Base-by-base conservation (phyloP, 1,140 invertebrate species). In the Pteromalus puparum region DNA sequence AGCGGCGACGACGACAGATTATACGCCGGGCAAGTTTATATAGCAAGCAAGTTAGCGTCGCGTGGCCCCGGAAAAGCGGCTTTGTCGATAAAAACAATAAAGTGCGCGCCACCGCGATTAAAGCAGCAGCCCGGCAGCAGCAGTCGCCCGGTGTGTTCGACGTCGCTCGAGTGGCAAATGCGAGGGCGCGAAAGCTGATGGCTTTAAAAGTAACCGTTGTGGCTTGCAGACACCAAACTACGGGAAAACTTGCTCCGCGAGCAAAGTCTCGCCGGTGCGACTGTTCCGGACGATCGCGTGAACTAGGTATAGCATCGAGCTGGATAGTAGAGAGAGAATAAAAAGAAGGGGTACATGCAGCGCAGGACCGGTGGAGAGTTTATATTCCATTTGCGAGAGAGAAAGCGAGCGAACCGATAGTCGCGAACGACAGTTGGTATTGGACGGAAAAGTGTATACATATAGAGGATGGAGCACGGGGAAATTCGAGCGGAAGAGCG, bases 381-480 rank as follows among this genome's bases (percentile, higher is more conserved):
- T 89, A 86, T 87, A 89, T 89, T 90, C 89, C 83, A 83, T 82
- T 85, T 84, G 83, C 82, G 78, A 48, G 81, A 21, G n/a, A 34
- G 30, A 34, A 5, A 34, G 68, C 26, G 68, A 70, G 38, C 81
- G 18, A 81, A 78, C 48, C 85, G 77, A 88, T 86, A 87, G 70
- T 85, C 72, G 38, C 81, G 79, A 74, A 21, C 13, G 28, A 38
- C 53, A n/a, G 18, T 61, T 61, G 53, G 18, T 61, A n/a, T 61
- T 61, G 5, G 18, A 61, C 18, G 48, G 53, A 6, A 1, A 61
- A 1, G 18, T n/a, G 7, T 21, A n/a, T 61, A 6, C 21, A n/a
- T 61, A 61, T 6, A 61, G 15, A 61, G 53, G 21, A 5, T 18
- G 13, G 18, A 53, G 38, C 38, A n/a, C n/a, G 38, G 38, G 38